Conservation (phyloP, 2,797 vertebrate species). For the Notamacropus eugenii region DNA sequence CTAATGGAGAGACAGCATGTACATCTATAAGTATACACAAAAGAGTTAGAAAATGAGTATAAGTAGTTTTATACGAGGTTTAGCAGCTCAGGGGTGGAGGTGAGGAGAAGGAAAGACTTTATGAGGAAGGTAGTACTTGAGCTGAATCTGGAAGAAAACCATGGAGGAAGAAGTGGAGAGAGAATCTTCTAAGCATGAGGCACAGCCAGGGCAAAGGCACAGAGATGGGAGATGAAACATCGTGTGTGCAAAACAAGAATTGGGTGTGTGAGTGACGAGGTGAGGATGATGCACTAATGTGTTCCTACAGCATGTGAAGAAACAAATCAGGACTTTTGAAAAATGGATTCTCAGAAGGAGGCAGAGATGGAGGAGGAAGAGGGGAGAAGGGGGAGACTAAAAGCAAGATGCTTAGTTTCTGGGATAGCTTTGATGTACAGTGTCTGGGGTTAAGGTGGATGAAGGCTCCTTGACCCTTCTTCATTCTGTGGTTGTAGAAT, state of each 20-base stretch:
- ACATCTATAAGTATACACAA: neutral
- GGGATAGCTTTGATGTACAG: neutral
- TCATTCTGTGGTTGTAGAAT: neutral
- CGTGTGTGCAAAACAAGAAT: no score
- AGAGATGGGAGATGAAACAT: neutral
- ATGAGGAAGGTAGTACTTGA: neutral
- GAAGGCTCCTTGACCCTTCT: neutral
- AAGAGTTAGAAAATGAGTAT: neutral
- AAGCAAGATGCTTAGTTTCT: neutral
- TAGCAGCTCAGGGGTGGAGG: neutral
- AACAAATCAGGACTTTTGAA: neutral
- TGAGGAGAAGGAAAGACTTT: neutral
- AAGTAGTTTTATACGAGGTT: neutral
- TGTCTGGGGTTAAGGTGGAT: neutral
- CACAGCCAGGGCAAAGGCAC: neutral
- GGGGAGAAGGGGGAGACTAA: neutral
- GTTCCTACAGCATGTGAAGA: neutral
- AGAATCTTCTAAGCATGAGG: neutral
- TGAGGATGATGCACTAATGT: neutral
- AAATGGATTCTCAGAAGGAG: neutral
- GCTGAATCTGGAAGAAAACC: neutral
- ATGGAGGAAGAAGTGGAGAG: neutral
- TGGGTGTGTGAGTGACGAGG: neutral
- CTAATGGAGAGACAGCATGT: neutral
- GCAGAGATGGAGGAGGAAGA: neutral